Base-by-base conservation (phyloP, 2,888 invertebrate genomes). In the Itoplectis maculator region DNA sequence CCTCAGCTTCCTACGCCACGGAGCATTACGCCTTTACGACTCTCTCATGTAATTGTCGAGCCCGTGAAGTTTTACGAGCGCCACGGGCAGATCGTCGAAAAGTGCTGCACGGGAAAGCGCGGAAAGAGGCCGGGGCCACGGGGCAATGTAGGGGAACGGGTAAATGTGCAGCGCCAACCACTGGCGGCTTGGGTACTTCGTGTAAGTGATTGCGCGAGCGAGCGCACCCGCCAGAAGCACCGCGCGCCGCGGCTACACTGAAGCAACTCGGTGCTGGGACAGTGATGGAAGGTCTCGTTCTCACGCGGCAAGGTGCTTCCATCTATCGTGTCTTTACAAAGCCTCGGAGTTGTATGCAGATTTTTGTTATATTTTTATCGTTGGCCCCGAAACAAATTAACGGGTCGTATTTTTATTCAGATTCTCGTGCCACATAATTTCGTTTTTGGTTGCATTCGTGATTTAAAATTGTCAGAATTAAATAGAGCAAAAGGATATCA, bases 21-120 rank as follows among this genome's bases (percentile, higher is more conserved):
- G 87, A 86, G 87, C 87, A 90, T 91, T 91, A 90, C 88, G 88
- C 89, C 89, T 92, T 91, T 92, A 92, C 91, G 91, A 89, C 89
- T 90, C 89, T 90, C 91, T 91, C 92, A 87, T 90, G 91, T 92
- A 92, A 92, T 92, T 92, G 92, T 92, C 90, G 89, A 88, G 90
- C 89, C 91, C 92, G 91, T 91, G 90, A 90, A 91, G 88, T 91
- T 92, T 92, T 92, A 92, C 90, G 92, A 91, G 80, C 86, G 81
- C 85, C 81, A 82, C 85, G 84, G 86, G 87, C 88, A 87, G 88
- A 89, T 88, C 88, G 88, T 86, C 89, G 88, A 83, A 87, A 88
- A 84, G 85, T 83, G 86, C 85, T 86, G 78, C 81, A 69, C 51
- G 29, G n/a, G 61, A 54, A 40, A 49, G 68, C 69, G 65, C 35